These are phyloP conservation scores for Chelonoidis abingdonii DNA, from an alignment of 2,113 vertebrate species.

Conservation along the genomic window DNA sequence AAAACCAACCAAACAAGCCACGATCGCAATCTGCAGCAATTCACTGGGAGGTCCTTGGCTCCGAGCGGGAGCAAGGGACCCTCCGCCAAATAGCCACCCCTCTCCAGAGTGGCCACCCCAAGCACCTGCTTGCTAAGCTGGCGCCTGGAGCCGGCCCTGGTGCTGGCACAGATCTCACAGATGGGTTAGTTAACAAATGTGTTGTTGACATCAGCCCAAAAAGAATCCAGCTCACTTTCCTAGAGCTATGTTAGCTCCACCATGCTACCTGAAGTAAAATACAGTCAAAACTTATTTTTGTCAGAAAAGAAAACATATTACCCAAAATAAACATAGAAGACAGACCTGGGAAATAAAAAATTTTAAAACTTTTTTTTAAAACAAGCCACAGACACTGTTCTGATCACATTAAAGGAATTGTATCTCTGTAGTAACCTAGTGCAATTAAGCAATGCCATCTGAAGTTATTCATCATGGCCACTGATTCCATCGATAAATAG, in stretches of 20 bases:
- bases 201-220: neutral
- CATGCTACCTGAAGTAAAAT: neutral
- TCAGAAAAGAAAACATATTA: neutral
- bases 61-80: too few species aligned
- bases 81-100: too few species aligned
- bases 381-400: neutral
- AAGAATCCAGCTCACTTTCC: neutral
- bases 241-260: neutral
- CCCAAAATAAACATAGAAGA: neutral
- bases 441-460: neutral
- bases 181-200: neutral
- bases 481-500: neutral
- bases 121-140: too few species aligned
- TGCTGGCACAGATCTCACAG: neutral
- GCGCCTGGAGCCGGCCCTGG: too few species aligned
- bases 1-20: too few species aligned
- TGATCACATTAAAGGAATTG: neutral
- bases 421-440: neutral
- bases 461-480: neutral
- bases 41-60: too few species aligned
- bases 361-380: neutral
- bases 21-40: too few species aligned
- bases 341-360: neutral
- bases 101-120: too few species aligned
- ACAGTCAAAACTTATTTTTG: neutral